phyloP scores from a whole-genome alignment of 2,797 vertebrate species.

The Notamacropus eugenii region DNA sequence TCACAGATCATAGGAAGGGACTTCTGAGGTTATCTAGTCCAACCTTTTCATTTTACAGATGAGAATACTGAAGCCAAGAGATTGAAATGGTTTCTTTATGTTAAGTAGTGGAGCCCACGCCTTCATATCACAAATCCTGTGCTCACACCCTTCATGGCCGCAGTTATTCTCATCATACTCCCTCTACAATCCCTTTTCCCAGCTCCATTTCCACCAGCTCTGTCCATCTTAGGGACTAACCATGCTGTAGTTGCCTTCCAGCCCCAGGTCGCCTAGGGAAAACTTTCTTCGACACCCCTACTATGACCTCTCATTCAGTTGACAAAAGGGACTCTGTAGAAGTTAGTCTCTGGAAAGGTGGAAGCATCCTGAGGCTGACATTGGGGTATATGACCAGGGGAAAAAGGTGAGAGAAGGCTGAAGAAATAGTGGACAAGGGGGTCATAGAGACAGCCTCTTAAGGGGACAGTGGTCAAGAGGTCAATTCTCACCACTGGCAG shows the following conservation, averaged over 20 bases:
- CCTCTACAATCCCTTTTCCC: not conserved
- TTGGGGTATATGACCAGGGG: not conserved
- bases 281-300: not conserved
- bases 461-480: not conserved
- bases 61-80: not conserved
- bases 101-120: not conserved
- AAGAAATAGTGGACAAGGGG: not conserved
- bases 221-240: not conserved
- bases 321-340: not conserved
- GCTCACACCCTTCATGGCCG: not conserved
- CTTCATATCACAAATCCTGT: not conserved
- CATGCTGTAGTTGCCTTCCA: not conserved
- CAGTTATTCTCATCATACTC: too few species aligned
- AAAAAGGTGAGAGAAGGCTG: not conserved
- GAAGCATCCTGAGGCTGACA: conserved; percentile 7
- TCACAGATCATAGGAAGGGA: not conserved
- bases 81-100: not conserved
- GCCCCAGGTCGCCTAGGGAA: too few species aligned
- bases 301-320: not conserved
- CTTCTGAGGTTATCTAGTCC: not conserved
- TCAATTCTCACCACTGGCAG: conserved; percentile 83
- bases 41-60: not conserved
- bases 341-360: not conserved
- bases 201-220: conserved; percentile 38
- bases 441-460: not conserved